Evolutionary conservation across 2,888 invertebrate genomes (phyloP).

Genomic region (Selenia dentaria): DNA sequence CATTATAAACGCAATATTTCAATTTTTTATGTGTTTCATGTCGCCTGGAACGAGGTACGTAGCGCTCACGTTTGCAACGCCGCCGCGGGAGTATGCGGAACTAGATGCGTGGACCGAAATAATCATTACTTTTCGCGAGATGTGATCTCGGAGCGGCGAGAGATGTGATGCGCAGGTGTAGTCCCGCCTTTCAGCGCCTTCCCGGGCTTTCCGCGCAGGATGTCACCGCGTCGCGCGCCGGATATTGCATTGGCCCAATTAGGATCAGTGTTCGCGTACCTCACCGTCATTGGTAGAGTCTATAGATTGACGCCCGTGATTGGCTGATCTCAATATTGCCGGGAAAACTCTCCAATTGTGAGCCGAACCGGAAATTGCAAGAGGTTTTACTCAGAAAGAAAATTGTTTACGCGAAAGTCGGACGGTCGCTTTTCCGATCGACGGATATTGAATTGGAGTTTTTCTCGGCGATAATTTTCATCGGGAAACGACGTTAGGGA

Average conservation of each 20-base stretch:
- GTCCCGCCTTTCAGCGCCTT: conserved; percentile 59
- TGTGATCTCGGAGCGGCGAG: conserved; percentile 76
- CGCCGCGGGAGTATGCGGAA: conserved; percentile 73
- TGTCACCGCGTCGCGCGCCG: conserved; percentile 61
- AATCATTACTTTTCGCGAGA: conserved; percentile 85
- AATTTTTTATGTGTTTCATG: conserved; percentile 72
- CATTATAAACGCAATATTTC: conserved; percentile 55
- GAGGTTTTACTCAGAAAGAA: conserved; percentile 76
- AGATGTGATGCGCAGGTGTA: conserved; percentile 77
- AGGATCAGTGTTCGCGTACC: conserved; percentile 56
- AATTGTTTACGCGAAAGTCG: conserved; percentile 74
- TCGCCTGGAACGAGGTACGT: conserved; percentile 65
- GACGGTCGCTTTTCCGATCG: conserved; percentile 59
- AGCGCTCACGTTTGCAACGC: conserved; percentile 68
- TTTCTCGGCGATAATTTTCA: conserved; percentile 53
- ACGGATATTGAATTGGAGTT: conserved; percentile 70
- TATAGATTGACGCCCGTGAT: conserved; percentile 41
- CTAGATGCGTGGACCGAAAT: conserved; percentile 79
- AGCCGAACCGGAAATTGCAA: conserved; percentile 69
- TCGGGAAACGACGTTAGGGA: conserved; percentile 35
- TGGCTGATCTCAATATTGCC: conserved; percentile 58
- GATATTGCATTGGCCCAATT: conserved; percentile 71
- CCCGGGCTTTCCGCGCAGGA: conserved; percentile 82
- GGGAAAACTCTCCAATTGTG: conserved; percentile 64
- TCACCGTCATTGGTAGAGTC: conserved; percentile 54